These are phyloP conservation scores for Hipposideros armiger DNA, from an alignment of 2,113 vertebrate genomes.

Conservation along the genomic window DNA sequence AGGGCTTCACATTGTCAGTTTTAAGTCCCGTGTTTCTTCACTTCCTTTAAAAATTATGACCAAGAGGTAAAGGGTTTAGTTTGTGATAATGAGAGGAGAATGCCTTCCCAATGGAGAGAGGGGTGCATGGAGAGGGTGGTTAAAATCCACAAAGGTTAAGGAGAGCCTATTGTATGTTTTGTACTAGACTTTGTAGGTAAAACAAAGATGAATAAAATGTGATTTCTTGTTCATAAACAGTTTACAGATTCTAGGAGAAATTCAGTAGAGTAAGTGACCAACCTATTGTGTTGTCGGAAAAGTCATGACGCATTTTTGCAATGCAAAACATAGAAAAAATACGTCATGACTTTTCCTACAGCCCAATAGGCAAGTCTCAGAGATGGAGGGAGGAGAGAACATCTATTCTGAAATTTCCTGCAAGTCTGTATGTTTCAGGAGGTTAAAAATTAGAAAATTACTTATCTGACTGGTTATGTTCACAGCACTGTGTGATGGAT, in stretches of 20 bases:
- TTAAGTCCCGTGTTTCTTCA: background rate
- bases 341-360: too few relatives aligned
- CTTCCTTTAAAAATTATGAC: background rate
- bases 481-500: background rate
- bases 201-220: background rate
- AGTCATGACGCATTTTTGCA: too few relatives aligned
- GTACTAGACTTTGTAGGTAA: background rate
- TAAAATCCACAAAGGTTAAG: background rate
- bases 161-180: background rate
- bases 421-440: background rate
- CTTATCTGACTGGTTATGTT: background rate
- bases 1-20: background rate
- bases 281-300: background rate
- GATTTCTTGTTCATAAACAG: background rate
- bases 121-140: background rate
- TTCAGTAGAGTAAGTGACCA: background rate
- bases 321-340: too few relatives aligned
- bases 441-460: slow-evolving; percentile 16
- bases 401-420: background rate
- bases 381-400: background rate
- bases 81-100: background rate
- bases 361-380: background rate
- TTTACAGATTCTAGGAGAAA: background rate
- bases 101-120: background rate
- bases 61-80: background rate